Percentiles rank a stretch among this genome's conserved stretches.
Conservation (phyloP, 1,140 invertebrate species). For the Meloidogyne floridensis region DNA sequence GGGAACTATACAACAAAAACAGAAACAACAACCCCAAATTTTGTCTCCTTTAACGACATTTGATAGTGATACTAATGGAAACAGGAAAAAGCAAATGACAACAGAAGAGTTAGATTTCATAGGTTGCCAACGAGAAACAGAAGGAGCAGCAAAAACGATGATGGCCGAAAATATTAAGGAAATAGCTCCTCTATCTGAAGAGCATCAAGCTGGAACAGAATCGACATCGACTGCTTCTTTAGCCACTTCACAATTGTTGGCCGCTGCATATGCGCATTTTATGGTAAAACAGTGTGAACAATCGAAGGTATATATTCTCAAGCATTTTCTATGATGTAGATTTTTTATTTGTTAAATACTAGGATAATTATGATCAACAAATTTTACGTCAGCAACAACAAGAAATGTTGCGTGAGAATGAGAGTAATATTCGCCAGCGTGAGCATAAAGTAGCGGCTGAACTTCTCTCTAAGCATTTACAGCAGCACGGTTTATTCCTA, state of each 20-base stretch:
- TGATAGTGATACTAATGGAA: not conserved
- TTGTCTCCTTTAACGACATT: not conserved
- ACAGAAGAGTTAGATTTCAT: not conserved
- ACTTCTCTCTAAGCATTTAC: not conserved
- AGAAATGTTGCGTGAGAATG: not conserved
- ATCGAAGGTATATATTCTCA: not conserved
- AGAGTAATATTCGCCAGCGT: not conserved
- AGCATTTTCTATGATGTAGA: too few relatives aligned
- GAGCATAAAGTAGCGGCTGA: not conserved
- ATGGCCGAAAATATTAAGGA: not conserved
- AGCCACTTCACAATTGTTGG: not conserved
- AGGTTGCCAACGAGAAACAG: not conserved
- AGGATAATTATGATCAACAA: not conserved
- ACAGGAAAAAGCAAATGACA: not conserved
- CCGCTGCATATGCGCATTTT: not conserved
- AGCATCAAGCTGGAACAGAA: too few relatives aligned
- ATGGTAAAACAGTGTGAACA: not conserved
- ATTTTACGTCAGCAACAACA: not conserved
- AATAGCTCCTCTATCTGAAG: too few relatives aligned
- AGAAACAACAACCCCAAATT: not conserved
- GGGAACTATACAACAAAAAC: not conserved
- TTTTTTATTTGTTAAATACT: too few relatives aligned
- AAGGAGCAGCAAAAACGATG: not conserved
- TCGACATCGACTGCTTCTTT: not conserved
- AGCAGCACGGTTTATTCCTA: not conserved